These are phyloP conservation scores for Exephanes ischioxanthus DNA, from an alignment of 2,888 invertebrate species.

Conservation along the genomic window DNA sequence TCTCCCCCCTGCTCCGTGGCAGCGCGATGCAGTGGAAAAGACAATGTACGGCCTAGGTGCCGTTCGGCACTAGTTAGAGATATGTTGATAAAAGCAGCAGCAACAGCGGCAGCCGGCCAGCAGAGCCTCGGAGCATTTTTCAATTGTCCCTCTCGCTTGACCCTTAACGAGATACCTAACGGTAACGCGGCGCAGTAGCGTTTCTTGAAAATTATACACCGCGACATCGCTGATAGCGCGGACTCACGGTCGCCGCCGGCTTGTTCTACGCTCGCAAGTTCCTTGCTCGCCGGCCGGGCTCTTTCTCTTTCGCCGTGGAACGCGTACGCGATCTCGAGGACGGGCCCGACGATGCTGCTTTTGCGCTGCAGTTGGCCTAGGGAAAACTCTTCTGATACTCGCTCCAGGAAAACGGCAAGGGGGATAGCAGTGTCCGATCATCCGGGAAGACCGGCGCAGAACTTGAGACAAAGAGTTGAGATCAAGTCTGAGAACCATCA, in stretches of 20 bases:
- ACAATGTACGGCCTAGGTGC: conserved; percentile 68
- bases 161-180: conserved; percentile 70
- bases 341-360: not conserved
- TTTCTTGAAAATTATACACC: conserved; percentile 70
- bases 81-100: conserved; percentile 66
- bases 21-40: conserved; percentile 57
- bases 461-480: not conserved
- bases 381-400: conserved; percentile 17
- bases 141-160: conserved; percentile 67
- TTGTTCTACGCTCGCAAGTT: conserved; percentile 12
- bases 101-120: conserved; percentile 24
- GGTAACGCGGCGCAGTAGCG: conserved; percentile 68
- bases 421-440: not conserved
- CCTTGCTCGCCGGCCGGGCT: conserved; percentile 7
- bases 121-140: conserved; percentile 56
- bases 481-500: not conserved
- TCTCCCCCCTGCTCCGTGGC: conserved; percentile 32
- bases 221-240: conserved; percentile 67
- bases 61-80: conserved; percentile 67
- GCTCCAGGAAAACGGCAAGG: not conserved
- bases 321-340: conserved; percentile 45
- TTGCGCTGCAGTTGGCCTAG: not conserved
- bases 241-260: conserved; percentile 64
- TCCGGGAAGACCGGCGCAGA: not conserved
- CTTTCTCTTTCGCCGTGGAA: conserved; percentile 21